These are phyloP conservation scores for Oreocharis arfaki DNA, from an alignment of 2,113 vertebrate genomes.

Conservation along the genomic window DNA sequence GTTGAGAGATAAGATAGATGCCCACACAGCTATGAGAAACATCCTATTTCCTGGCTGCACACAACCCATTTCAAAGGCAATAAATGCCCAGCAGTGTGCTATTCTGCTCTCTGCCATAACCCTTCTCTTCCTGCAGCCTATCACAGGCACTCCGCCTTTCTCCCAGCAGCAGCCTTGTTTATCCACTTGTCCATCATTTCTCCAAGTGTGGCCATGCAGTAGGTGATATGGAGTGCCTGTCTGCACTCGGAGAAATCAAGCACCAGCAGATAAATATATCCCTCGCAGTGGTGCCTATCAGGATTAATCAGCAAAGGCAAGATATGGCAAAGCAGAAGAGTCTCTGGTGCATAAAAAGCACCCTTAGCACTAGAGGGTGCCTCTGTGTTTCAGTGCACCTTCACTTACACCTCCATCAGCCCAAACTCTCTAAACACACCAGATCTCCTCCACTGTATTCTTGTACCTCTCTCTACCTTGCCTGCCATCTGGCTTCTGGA, in stretches of 20 bases:
- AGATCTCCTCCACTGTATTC: not conserved
- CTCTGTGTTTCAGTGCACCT: not conserved
- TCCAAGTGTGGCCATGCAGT: not conserved
- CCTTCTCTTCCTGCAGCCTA: not conserved
- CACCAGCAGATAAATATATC: not conserved
- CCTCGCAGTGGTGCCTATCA: accelerated
- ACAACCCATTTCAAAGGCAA: not conserved
- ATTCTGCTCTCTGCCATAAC: not conserved
- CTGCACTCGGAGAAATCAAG: not conserved
- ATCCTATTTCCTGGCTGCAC: not conserved
- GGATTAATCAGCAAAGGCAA: not conserved
- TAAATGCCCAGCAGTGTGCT: not conserved
- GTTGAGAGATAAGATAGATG: not conserved
- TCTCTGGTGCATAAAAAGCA: not conserved
- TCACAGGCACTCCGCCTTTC: not conserved
- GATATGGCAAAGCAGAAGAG: not conserved
- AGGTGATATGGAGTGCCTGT: not conserved
- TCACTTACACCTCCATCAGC: not conserved
- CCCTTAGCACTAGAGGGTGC: not conserved
- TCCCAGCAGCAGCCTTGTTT: accelerated
- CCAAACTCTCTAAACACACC: not conserved
- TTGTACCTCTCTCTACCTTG: not conserved
- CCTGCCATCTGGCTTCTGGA: not conserved
- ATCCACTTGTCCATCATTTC: not conserved
- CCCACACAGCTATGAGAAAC: not conserved